Conservation (phyloP, 2,797 vertebrate genomes). For the Myotis myotis region DNA sequence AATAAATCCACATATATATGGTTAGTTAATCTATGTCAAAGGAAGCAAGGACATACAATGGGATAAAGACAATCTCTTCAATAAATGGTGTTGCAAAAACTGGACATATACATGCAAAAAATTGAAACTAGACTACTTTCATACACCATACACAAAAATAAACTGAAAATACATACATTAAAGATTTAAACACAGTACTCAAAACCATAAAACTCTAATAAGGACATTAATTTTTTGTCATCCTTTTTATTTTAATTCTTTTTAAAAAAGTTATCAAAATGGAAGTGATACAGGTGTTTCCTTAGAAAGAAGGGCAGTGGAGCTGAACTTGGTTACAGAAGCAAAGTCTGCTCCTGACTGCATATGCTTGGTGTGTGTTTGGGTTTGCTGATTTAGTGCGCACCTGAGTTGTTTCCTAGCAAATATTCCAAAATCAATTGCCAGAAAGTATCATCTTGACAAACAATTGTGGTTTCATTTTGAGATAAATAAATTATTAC, state of each 20-base stretch:
- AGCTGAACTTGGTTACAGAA: background rate
- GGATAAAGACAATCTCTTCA: background rate
- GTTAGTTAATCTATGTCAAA: background rate
- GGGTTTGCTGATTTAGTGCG: slow-evolving; percentile 60
- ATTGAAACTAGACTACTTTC: background rate
- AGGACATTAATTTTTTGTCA: background rate
- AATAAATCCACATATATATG: background rate
- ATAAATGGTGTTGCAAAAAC: background rate
- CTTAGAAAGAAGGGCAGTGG: background rate
- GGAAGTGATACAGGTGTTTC: slow-evolving; percentile 3
- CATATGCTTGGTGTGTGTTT: slow-evolving; percentile 13
- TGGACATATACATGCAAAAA: background rate
- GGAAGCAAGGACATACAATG: background rate
- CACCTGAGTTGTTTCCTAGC: slow-evolving; percentile 73
- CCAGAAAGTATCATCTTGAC: slow-evolving; percentile 75
- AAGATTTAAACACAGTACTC: background rate
- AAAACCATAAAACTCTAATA: background rate
- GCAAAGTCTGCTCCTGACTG: background rate
- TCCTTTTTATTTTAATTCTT: background rate
- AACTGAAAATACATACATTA: background rate
- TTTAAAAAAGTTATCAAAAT: slow-evolving; percentile 2
- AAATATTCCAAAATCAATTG: slow-evolving; percentile 69
- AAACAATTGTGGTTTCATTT: slow-evolving; percentile 78
- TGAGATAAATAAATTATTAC: slow-evolving; percentile 59
- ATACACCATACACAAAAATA: background rate